Conservation (phyloP, 1,140 invertebrate species). For the Drosophila tropicalis region DNA sequence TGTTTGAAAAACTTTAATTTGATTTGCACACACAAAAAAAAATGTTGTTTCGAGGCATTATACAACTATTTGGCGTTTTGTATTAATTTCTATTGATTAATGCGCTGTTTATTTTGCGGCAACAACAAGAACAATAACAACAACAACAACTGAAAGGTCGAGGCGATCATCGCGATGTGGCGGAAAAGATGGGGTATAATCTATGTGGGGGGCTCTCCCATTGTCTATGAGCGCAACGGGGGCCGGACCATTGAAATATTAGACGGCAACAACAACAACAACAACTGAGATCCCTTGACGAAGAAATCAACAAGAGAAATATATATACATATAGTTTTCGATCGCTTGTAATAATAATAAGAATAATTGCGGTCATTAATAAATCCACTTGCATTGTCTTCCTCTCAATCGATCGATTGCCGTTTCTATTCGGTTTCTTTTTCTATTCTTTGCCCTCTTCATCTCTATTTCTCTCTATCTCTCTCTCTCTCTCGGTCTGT, state of each 20-base stretch:
- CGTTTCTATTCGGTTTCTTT: slow-evolving; percentile 30
- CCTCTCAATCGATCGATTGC: slow-evolving; percentile 32
- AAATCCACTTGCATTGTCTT: slow-evolving; percentile 79
- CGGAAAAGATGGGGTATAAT: slow-evolving; percentile 42
- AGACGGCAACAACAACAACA: slow-evolving; percentile 44
- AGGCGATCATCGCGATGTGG: slow-evolving; percentile 22
- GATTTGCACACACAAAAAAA: slow-evolving; percentile 60
- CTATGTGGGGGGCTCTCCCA: slow-evolving; percentile 32
- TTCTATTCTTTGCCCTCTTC: slow-evolving; percentile 20
- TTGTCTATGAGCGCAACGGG: slow-evolving; percentile 57
- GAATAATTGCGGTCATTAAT: slow-evolving; percentile 81
- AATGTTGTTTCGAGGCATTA: slow-evolving; percentile 45
- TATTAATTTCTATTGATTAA: slow-evolving; percentile 81
- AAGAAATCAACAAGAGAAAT: slow-evolving; percentile 75
- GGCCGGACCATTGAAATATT: slow-evolving; percentile 62
- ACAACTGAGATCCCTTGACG: slow-evolving; percentile 32
- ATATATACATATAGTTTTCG: slow-evolving; percentile 56
- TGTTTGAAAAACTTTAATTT: slow-evolving; percentile 61
- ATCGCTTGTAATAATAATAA: slow-evolving; percentile 78
- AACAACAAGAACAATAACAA: slow-evolving; percentile 29
- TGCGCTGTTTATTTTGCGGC: slow-evolving; percentile 80
- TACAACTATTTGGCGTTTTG: slow-evolving; percentile 75
- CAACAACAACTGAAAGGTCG: slow-evolving; percentile 39
- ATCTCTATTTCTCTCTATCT: slow-evolving; percentile 3
- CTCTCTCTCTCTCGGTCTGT: background rate